Evolutionary conservation across 2,888 invertebrate genomes (phyloP).

Genomic region (Encarsia formosa): DNA sequence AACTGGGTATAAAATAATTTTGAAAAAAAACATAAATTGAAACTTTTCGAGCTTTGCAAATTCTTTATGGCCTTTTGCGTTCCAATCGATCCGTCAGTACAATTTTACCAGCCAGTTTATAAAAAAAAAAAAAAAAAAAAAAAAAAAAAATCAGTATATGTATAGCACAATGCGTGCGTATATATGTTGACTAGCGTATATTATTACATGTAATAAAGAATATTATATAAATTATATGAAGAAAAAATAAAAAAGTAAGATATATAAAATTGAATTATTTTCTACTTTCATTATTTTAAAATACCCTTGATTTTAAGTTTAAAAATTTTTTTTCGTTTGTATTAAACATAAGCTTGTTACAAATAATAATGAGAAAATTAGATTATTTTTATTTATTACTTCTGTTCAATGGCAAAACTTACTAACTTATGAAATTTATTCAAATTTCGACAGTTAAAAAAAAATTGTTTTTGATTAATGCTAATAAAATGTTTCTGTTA

Average conservation of each 20-base stretch:
- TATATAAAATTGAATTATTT: constrained; percentile 21
- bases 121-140: constrained; percentile 2
- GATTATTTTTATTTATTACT: too few species aligned
- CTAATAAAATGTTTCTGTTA: too few species aligned
- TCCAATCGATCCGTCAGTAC: constrained; percentile 25
- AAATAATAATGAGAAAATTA: too few species aligned
- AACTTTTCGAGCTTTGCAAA: constrained; percentile 17
- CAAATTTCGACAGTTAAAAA: too few species aligned
- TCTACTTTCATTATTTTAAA: background rate
- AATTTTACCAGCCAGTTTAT: constrained; percentile 28
- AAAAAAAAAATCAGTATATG: constrained; percentile 16
- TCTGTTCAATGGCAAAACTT: too few species aligned
- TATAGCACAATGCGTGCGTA: constrained; percentile 6
- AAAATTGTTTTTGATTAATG: too few species aligned
- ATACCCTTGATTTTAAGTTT: too few species aligned
- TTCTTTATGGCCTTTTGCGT: constrained; percentile 23
- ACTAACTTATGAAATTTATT: too few species aligned
- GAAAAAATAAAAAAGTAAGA: constrained; percentile 19
- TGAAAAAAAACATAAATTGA: too few species aligned
- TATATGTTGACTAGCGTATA: constrained; percentile 20
- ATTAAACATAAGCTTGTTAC: too few species aligned
- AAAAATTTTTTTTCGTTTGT: too few species aligned
- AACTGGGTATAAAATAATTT: too few species aligned
- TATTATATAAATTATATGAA: constrained; percentile 27
- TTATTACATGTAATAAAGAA: constrained; percentile 27